Evolutionary conservation across 2,888 invertebrate species (phyloP), one percentile per base, ranked within the genome.

Genomic region (Aspidapion aeneum): DNA sequence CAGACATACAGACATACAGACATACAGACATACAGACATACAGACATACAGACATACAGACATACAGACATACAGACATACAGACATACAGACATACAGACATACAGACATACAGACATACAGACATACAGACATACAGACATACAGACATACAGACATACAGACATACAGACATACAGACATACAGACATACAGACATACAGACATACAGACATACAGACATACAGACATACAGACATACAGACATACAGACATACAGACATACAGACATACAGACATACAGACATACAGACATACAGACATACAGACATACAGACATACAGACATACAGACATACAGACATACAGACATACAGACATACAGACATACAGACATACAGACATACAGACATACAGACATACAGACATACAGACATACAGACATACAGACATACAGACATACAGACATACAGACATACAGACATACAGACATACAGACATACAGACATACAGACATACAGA

Each of bases 221-320:
- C 51, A 58, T 58, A 58, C 51, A 58, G 49, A 58, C 51, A 58
- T 58, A 58, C 51, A 58, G 49, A 62, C 51, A 66, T 60, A 61
- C 60, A 55, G 54, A 1, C 35, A 58, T 58, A 49, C n/a, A 58
- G 49, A 58, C 35, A 51, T 58, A 51, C 20, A 51, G 12, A 58
- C 19, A 58, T 58, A 58, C 19, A 58, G 49, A 58, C 51, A 58
- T 58, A 58, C 51, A 58, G 20, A 60, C 21, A 60, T 54, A 60
- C 54, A 60, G 51, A 60, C 54, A 54, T 60, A 60, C 54, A 60
- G 51, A 54, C n/a, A 60, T 21, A 60, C 21, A 54, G 51, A 60
- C 54, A 60, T 60, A 60, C 54, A 54, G 1, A 60, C 21, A 58
- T 57, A 57, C 12, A 57, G 21, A 22, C 22, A 57, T 57, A 57